These are phyloP conservation scores for Pelosia muscerda DNA, from an alignment of 2,888 invertebrate genomes.

Conservation along the genomic window DNA sequence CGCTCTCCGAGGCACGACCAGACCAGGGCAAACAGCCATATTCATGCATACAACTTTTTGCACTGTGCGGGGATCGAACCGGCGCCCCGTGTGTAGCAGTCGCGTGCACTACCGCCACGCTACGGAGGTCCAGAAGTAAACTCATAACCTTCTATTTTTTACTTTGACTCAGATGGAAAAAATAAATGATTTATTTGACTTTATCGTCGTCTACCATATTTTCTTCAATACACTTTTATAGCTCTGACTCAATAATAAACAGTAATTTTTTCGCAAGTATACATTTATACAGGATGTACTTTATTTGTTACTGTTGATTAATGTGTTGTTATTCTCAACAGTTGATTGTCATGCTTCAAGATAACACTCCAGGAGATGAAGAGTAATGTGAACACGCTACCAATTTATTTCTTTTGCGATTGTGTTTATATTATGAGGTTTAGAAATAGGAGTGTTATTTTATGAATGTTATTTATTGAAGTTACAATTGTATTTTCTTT, in stretches of 20 bases:
- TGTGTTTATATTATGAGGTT: neutral
- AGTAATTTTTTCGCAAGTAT: constrained; percentile 35
- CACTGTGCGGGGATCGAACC: too few species aligned
- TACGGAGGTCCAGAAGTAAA: neutral
- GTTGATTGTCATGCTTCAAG: constrained; percentile 31
- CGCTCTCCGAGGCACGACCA: too few species aligned
- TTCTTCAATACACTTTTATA: constrained; percentile 45
- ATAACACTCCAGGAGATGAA: constrained; percentile 33
- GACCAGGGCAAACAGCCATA: too few species aligned
- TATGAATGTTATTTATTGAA: neutral
- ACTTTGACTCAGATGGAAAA: too few species aligned
- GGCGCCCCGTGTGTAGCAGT: too few species aligned
- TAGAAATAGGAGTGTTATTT: neutral
- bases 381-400: neutral
- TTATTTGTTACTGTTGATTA: constrained; percentile 14
- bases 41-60: too few species aligned
- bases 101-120: too few species aligned
- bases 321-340: constrained; percentile 32
- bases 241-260: constrained; percentile 51
- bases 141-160: too few species aligned
- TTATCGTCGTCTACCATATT: neutral
- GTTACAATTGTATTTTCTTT: neutral
- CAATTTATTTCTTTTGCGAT: neutral
- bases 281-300: constrained; percentile 59
- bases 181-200: neutral